These are phyloP conservation scores for Aegotheles bennettii DNA, from an alignment of 2,113 vertebrate species.

Conservation along the genomic window DNA sequence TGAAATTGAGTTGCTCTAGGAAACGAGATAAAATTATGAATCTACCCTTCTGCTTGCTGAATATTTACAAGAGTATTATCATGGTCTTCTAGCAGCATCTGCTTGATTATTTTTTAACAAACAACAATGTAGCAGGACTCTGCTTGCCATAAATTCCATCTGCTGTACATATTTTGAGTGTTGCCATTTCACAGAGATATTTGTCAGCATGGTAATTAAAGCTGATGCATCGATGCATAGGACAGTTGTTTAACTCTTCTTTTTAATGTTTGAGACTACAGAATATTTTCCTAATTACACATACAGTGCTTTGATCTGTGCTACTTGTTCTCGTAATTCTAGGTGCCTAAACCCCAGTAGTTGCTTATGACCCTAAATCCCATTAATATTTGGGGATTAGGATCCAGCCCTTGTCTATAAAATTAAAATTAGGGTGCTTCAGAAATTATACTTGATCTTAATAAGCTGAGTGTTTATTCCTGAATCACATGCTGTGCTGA, in stretches of 20 bases:
- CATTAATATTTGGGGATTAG: not conserved
- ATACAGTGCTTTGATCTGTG: not conserved
- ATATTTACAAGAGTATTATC: not conserved
- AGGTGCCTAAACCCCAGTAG: not conserved
- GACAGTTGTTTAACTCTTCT: not conserved
- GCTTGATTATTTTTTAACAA: conserved; percentile 27
- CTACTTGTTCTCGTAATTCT: not conserved
- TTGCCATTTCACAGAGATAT: not conserved
- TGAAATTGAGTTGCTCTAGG: not conserved
- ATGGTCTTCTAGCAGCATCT: conserved; percentile 21
- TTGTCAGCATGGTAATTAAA: not conserved
- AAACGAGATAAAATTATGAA: not conserved
- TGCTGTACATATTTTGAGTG: conserved; percentile 8
- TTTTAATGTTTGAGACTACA: not conserved
- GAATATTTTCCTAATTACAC: not conserved
- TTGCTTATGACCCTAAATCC: not conserved
- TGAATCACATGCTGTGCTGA: not conserved
- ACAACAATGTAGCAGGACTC: not conserved
- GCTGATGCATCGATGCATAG: not conserved
- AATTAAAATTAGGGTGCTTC: not conserved
- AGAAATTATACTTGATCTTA: not conserved
- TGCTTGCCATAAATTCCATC: conserved; percentile 36
- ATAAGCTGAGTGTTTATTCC: not conserved
- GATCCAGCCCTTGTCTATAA: not conserved
- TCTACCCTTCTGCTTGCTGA: not conserved